Conservation (phyloP, 2,888 invertebrate genomes). For the Stenchaetothrips biformis region DNA sequence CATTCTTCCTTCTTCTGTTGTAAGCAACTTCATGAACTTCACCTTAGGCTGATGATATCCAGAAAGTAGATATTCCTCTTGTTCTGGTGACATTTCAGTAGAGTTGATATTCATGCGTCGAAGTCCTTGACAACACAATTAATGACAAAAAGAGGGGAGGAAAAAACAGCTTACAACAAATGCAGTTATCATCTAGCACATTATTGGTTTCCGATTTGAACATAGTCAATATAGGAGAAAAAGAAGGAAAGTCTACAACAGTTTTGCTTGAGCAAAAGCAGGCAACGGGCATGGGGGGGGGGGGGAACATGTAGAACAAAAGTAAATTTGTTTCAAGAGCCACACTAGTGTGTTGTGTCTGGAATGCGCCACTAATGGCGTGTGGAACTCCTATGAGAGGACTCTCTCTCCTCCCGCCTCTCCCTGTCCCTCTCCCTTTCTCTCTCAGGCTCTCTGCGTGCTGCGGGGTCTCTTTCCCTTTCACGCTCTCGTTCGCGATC, state of each 20-base stretch:
- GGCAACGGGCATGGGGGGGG: not conserved
- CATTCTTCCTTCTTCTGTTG: constrained; percentile 7
- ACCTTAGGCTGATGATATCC: not conserved
- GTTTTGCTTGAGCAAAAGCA: not conserved
- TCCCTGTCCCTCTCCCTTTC: constrained; percentile 4
- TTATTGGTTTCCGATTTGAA: not conserved
- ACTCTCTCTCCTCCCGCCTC: constrained; percentile 4
- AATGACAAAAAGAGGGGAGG: not conserved
- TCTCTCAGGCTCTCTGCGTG: not conserved
- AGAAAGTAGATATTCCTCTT: not conserved
- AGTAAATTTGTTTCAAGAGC: not conserved
- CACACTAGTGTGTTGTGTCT: not conserved
- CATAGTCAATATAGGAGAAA: not conserved
- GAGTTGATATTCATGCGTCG: not conserved
- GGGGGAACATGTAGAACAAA: not conserved
- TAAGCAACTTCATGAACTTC: not conserved
- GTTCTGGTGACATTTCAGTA: not conserved
- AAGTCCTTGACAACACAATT: not conserved
- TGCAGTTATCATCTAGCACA: too few relatives aligned
- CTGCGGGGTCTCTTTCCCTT: constrained; percentile 35
- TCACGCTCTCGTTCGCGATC: constrained; percentile 42
- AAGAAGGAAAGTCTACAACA: not conserved
- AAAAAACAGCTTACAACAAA: not conserved
- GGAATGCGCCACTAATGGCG: constrained; percentile 4
- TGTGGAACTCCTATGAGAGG: not conserved